These are phyloP conservation scores for Opisthograptis luteolata DNA, from an alignment of 2,888 invertebrate genomes.

Conservation along the genomic window DNA sequence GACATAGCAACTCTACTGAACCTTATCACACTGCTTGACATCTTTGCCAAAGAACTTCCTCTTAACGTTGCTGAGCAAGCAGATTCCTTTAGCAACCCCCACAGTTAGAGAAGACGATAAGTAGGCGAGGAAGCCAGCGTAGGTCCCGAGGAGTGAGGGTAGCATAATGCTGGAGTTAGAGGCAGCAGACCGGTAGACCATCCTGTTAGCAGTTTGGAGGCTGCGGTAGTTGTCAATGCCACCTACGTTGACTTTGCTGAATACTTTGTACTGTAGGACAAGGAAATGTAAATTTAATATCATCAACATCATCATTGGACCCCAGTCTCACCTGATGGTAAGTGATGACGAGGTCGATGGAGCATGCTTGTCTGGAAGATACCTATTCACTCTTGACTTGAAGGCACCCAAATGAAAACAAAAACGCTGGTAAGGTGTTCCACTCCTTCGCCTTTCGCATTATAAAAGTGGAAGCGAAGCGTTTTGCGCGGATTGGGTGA, in stretches of 20 bases:
- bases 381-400: no score
- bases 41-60: conserved; percentile 49
- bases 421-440: no score
- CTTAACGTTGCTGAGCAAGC: conserved; percentile 57
- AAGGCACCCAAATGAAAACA: no score
- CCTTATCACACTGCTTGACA: conserved; percentile 9
- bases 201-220: conserved; percentile 63
- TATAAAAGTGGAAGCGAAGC: no score
- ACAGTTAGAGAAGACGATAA: conserved; percentile 50
- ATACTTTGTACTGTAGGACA: conserved; percentile 63
- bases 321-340: no score
- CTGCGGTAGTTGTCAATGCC: conserved; percentile 75
- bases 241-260: conserved; percentile 65
- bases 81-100: conserved; percentile 54
- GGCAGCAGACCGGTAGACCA: conserved; percentile 66
- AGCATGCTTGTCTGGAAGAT: no score
- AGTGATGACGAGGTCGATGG: no score
- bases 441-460: no score
- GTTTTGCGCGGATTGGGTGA: no score
- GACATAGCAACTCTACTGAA: neutral
- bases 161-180: conserved; percentile 54
- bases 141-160: conserved; percentile 49
- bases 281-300: no score
- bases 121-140: conserved; percentile 54
- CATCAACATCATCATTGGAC: no score